Evolutionary conservation across 2,888 invertebrate species (phyloP), one percentile per base, ranked within the genome.

Genomic region (Hirtodrosophila alboralis): DNA sequence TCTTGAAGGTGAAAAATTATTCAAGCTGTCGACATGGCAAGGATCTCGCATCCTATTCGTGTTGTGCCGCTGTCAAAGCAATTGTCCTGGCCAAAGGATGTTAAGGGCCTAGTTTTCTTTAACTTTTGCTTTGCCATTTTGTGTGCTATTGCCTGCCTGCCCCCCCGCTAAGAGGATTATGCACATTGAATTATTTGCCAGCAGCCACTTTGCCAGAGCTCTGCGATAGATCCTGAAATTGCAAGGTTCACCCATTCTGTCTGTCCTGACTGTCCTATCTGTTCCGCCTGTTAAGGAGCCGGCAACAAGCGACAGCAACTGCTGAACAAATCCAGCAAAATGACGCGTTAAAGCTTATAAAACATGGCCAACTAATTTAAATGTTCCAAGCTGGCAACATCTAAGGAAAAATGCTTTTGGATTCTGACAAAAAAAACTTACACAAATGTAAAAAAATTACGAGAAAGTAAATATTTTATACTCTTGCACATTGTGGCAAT

Each of bases 141-240:
- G 48, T 69, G 48, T 37, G n/a, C n/a, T n/a, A n/a, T n/a, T n/a
- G n/a, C n/a, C n/a, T n/a, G n/a, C n/a, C n/a, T 60, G 49, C 27
- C 36, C 36, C 18, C 34, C 23, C 38, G 40, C 41, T 74, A 74
- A 74, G 73, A 72, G 73, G 73, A 74, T 74, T 74, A 75, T 71
- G 76, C 72, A 75, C 73, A 63, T 58, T 53, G 49, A 66, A 66
- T 66, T 66, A 66, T 57, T 37, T 40, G 63, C 63, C 52, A 49
- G 33, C 52, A 62, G 62, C 27, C 43, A 48, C 51, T 54, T 45
- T 49, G 31, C 41, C 41, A 10, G 1, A 37, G n/a, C 16, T n/a
- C n/a, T 21, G 3, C 31, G 13, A n/a, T 28, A 33, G 30, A 41
- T 41, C 26, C 7, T 23, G 9, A n/a, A n/a, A n/a, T n/a, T n/a